Evolutionary conservation across 1,140 invertebrate species (phyloP), one percentile per base, ranked within the genome.

Genomic region (Anastatus disparis): DNA sequence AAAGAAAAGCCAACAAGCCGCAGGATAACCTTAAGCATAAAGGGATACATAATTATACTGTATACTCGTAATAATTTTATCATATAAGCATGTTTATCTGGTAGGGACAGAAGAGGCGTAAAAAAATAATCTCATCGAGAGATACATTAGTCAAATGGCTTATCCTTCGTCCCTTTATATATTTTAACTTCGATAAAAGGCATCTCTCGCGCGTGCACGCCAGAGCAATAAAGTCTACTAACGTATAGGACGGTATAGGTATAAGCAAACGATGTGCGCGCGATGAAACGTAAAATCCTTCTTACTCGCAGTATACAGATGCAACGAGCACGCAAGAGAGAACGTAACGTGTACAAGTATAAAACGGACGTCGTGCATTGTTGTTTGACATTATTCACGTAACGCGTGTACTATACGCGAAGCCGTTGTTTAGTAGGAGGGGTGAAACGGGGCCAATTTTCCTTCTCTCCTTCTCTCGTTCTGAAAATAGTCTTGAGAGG

Each of bases 161-260:
- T n/a, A n/a, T n/a, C n/a, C n/a, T n/a, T n/a, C n/a, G n/a, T n/a
- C n/a, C n/a, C n/a, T n/a, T n/a, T n/a, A n/a, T n/a, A n/a, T n/a
- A n/a, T n/a, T n/a, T n/a, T n/a, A n/a, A n/a, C n/a, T n/a, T n/a
- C 46, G 67, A 59, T 70, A 62, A 70, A 59, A 61, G 31, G 55
- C 55, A 42, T 58, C 29, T 8, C 53, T 35, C 29, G 29, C 53
- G 35, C 29, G 31, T 31, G n/a, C n/a, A n/a, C n/a, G n/a, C n/a
- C n/a, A n/a, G n/a, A n/a, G n/a, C n/a, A n/a, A n/a, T n/a, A n/a
- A n/a, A n/a, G n/a, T n/a, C n/a, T n/a, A n/a, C n/a, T n/a, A n/a
- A n/a, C n/a, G n/a, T n/a, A n/a, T n/a, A n/a, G n/a, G n/a, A n/a
- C n/a, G n/a, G n/a, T n/a, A n/a, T n/a, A n/a, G n/a, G n/a, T n/a